A percentile compares a stretch with the other conserved stretches of the same genome.
phyloP scores from a whole-genome alignment of 2,888 invertebrate genomes.

The Scaeva pyrastri region DNA sequence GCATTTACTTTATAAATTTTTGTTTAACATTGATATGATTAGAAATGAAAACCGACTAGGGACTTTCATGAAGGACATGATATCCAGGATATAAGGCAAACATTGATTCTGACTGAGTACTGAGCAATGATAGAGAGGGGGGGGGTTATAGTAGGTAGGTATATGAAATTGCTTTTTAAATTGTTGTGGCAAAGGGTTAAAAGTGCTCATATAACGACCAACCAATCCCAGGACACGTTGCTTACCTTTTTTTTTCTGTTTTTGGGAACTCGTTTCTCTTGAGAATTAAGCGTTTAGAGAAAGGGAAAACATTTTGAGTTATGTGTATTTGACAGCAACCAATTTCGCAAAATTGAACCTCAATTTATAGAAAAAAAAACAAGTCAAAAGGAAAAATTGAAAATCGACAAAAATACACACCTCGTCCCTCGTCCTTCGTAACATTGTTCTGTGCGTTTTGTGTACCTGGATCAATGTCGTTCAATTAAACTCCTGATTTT shows the following conservation, averaged over 20 bases:
- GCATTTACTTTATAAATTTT: constrained; percentile 8
- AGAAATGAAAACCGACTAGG: background rate
- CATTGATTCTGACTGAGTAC: background rate
- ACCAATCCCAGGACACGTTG: no score
- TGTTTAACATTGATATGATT: constrained; percentile 31
- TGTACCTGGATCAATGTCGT: background rate
- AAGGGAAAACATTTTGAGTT: constrained; percentile 3
- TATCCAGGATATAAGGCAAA: constrained; percentile 23
- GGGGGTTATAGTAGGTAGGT: no score
- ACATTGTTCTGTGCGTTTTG: background rate
- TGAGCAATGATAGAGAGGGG: no score
- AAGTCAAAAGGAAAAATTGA: background rate
- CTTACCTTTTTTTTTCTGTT: background rate
- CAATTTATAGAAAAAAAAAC: background rate
- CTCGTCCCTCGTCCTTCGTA: no score
- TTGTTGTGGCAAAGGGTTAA: constrained; percentile 11
- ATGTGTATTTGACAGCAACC: constrained; percentile 13
- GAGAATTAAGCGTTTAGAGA: background rate
- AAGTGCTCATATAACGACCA: background rate
- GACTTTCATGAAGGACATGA: background rate
- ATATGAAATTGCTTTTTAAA: background rate
- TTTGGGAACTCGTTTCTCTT: background rate
- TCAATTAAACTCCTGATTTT: background rate
- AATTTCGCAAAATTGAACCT: constrained; percentile 10
- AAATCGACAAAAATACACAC: no score